phyloP scores from a whole-genome alignment of 2,888 invertebrate genomes.

The Anorthoa munda region DNA sequence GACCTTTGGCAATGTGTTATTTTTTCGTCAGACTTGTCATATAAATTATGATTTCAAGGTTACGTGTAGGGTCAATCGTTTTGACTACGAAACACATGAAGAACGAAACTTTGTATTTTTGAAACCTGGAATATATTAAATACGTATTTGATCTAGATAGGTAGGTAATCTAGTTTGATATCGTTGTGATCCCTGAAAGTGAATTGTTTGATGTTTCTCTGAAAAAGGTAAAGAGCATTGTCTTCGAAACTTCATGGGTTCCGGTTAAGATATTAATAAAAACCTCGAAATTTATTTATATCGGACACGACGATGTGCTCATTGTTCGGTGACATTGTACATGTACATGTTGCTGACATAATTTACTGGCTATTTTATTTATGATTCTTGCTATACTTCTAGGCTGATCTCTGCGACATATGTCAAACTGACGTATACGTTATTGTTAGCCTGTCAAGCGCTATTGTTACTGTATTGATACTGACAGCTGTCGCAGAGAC shows the following conservation, averaged over 20 bases:
- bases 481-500: too few relatives aligned
- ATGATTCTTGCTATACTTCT: constrained; percentile 23
- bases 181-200: too few relatives aligned
- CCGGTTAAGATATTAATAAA: constrained; percentile 49
- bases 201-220: background rate
- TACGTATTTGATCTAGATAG: background rate
- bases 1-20: constrained; percentile 23
- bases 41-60: constrained; percentile 12
- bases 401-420: too few relatives aligned
- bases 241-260: constrained; percentile 10
- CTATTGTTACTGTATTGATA: too few relatives aligned
- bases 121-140: background rate
- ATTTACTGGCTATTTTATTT: constrained; percentile 43
- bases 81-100: background rate
- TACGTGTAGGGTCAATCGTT: background rate
- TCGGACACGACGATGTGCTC: constrained; percentile 34
- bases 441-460: too few relatives aligned
- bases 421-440: too few relatives aligned
- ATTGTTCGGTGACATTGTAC: constrained; percentile 52
- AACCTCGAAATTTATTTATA: constrained; percentile 52
- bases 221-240: background rate
- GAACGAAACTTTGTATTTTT: background rate
- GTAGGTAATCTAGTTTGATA: too few relatives aligned
- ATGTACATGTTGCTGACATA: constrained; percentile 48
- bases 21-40: constrained; percentile 8